These are phyloP conservation scores for Elaphurus davidianus DNA, from an alignment of 2,113 vertebrate species.

Conservation along the genomic window DNA sequence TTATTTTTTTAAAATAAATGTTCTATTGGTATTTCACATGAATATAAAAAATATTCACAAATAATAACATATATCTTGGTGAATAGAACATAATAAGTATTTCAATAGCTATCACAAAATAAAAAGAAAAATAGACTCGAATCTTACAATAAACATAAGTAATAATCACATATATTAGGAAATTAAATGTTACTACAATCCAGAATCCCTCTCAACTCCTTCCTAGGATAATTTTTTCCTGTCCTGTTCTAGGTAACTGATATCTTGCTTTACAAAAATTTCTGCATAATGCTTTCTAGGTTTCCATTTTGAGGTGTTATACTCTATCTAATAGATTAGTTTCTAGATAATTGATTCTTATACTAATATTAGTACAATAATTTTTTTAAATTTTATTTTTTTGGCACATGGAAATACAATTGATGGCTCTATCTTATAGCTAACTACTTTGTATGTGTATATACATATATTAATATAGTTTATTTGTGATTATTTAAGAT, in stretches of 20 bases:
- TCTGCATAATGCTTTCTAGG: background rate
- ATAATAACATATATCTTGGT: background rate
- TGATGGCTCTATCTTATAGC: background rate
- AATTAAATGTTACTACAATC: background rate
- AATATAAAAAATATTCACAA: background rate
- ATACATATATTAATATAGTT: background rate
- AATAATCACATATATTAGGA: background rate
- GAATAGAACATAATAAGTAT: background rate
- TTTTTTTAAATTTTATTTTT: background rate
- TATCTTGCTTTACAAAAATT: background rate
- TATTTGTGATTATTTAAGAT: background rate
- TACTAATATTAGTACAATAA: background rate
- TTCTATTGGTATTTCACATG: background rate
- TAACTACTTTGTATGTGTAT: background rate
- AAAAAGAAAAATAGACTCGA: background rate
- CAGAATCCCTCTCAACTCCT: background rate
- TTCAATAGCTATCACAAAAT: background rate
- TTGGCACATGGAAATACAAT: background rate
- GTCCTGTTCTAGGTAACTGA: background rate
- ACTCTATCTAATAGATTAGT: background rate
- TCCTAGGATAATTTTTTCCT: background rate
- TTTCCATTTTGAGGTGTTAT: background rate
- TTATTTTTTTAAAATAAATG: background rate
- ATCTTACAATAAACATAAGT: background rate
- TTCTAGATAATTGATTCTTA: background rate